Evolutionary conservation across 1,140 invertebrate genomes (phyloP).

Genomic region (Zaprionus taronus): DNA sequence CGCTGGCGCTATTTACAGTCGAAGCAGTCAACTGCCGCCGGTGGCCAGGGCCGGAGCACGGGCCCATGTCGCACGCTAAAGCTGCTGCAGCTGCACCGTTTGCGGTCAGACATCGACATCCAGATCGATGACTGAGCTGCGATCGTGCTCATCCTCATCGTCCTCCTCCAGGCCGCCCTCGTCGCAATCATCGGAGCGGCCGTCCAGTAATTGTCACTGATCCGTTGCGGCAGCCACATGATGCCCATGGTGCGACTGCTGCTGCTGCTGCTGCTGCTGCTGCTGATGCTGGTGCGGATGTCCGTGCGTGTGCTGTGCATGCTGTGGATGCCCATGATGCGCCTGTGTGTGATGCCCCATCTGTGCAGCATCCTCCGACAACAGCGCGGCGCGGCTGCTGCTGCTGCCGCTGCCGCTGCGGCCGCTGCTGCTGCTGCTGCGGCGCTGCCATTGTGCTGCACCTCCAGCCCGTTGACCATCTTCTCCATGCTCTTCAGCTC

Average conservation of each 20-base stretch:
- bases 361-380: constrained; percentile 63
- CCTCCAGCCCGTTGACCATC: constrained; percentile 97
- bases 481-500: constrained; percentile 98
- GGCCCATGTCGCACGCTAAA: constrained; percentile 56
- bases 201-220: constrained; percentile 84
- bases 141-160: constrained; percentile 70
- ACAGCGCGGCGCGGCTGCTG: constrained; percentile 48
- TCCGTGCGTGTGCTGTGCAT: constrained; percentile 42
- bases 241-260: constrained; percentile 39
- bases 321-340: constrained; percentile 53
- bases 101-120: constrained; percentile 83
- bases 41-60: constrained; percentile 23
- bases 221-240: constrained; percentile 54
- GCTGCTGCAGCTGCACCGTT: constrained; percentile 51
- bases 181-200: constrained; percentile 73
- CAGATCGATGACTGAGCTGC: constrained; percentile 81
- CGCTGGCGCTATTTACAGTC: constrained; percentile 51
- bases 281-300: constrained; percentile 41
- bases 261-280: constrained; percentile 24
- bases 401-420: constrained; percentile 43
- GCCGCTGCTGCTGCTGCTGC: constrained; percentile 56
- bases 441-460: constrained; percentile 86
- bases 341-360: constrained; percentile 58
- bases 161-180: constrained; percentile 65
- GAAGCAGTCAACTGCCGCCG: constrained; percentile 21